Evolutionary conservation across 2,797 vertebrate species (phyloP), one percentile per base, ranked within the genome.

Genomic region (Limosa lapponica): DNA sequence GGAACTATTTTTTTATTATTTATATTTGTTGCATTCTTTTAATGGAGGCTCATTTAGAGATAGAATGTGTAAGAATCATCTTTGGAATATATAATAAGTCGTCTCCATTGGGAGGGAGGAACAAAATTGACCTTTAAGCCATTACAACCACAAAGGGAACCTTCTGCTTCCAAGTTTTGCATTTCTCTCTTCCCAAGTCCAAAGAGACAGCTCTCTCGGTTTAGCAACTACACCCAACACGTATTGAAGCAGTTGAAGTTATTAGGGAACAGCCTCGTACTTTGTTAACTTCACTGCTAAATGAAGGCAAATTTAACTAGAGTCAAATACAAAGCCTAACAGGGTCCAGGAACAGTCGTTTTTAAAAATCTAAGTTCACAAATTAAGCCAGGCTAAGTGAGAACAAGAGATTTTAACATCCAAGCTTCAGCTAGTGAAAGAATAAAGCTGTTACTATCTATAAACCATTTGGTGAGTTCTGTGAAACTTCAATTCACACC

Each of bases 371-470:
- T 62, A 46, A 61, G 28, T 75, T 84, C 48, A 57, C 22, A 58
- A 79, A 87, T 70, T 46, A 72, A 82, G 19, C 37, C 71, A 80
- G 39, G 71, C 28, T 49, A 66, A 58, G 41, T 8, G 18, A 52
- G n/a, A 89, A 69, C 16, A 66, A 59, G 22, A 80, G 39, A 80
- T 57, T 82, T 87, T 59, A 72, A 46, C 65, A 91, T 44, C 18
- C 44, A 73, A 87, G 57, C 41, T 93, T 69, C 78, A 93, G n/a
- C 41, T 0, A 84, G 16, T 52, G 37, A 27, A 66, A 82, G 62
- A 83, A 85, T 54, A 82, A 94, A 95, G 28, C 25, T 87, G 55
- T 91, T 85, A 73, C 32, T 72, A 55, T 92, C 54, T 86, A 59
- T 58, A 73, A 69, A 74, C 41, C 32, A 66, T 65, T 80, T 67